These are phyloP conservation scores for Onychomys leucogaster DNA, from an alignment of 2,797 vertebrate genomes.

Conservation along the genomic window DNA sequence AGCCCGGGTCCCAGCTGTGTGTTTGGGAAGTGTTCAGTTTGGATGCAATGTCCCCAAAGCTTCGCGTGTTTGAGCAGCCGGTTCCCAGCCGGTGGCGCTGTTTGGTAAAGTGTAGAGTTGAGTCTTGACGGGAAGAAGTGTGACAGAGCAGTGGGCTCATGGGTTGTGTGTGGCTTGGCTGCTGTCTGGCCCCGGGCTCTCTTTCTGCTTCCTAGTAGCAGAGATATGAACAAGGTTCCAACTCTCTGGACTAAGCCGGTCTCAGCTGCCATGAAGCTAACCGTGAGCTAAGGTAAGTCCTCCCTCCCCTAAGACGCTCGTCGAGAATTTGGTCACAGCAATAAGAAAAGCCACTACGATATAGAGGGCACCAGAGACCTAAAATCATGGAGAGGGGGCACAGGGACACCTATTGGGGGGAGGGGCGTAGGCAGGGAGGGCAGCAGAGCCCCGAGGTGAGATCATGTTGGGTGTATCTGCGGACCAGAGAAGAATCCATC, in stretches of 20 bases:
- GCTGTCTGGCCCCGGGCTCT: neutral
- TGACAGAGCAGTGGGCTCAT: neutral
- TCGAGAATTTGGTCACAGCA: neutral
- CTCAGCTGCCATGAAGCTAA: neutral
- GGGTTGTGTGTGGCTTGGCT: neutral
- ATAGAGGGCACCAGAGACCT: neutral
- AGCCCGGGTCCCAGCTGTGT: neutral
- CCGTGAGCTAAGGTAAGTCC: neutral
- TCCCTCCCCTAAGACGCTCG: neutral
- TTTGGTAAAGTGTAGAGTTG: neutral
- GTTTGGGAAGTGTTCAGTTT: neutral
- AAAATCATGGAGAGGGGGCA: neutral
- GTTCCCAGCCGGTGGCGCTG: neutral
- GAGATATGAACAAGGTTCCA: neutral
- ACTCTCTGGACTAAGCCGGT: neutral
- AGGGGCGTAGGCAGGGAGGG: accelerated
- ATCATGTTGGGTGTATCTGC: accelerated
- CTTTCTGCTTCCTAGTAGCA: neutral
- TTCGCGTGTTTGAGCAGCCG: neutral
- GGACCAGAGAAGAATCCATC: neutral
- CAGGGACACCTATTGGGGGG: accelerated
- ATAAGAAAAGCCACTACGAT: neutral
- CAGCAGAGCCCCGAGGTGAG: neutral
- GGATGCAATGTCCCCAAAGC: neutral
- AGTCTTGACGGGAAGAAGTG: neutral